Percentiles rank a stretch among this genome's conserved stretches.
These are phyloP conservation scores for Palythoa caribaeorum DNA, from an alignment of 92 coral and sea anemone species.

Conservation along the genomic window DNA sequence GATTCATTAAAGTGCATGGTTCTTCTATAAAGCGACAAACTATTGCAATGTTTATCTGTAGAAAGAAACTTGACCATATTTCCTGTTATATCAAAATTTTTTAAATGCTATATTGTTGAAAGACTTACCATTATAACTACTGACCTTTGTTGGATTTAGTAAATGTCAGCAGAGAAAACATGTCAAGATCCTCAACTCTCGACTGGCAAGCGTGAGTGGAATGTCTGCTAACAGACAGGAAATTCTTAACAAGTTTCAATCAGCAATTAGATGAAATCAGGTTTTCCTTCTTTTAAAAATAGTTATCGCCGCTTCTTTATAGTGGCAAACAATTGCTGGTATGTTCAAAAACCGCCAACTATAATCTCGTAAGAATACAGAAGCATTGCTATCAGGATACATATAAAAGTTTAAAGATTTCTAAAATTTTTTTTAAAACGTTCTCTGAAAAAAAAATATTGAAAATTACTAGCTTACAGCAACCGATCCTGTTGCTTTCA, in stretches of 20 bases:
- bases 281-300: background rate
- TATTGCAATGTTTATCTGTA: background rate
- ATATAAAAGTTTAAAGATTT: too few species aligned
- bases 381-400: too few species aligned
- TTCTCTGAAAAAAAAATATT: too few species aligned
- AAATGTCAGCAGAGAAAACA: background rate
- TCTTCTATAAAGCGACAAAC: background rate
- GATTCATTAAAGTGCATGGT: background rate
- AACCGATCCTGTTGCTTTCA: too few species aligned
- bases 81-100: background rate
- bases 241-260: background rate
- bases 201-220: background rate
- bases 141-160: background rate
- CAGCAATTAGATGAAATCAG: background rate
- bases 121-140: background rate
- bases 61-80: background rate
- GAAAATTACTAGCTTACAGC: too few species aligned
- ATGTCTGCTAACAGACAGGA: background rate
- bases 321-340: background rate
- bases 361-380: too few species aligned
- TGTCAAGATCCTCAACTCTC: too few species aligned
- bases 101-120: background rate
- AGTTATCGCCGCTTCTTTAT: background rate
- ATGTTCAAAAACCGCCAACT: background rate
- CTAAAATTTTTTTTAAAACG: too few species aligned